Conservation (phyloP, 2,888 invertebrate genomes). For the Agriopis marginaria region DNA sequence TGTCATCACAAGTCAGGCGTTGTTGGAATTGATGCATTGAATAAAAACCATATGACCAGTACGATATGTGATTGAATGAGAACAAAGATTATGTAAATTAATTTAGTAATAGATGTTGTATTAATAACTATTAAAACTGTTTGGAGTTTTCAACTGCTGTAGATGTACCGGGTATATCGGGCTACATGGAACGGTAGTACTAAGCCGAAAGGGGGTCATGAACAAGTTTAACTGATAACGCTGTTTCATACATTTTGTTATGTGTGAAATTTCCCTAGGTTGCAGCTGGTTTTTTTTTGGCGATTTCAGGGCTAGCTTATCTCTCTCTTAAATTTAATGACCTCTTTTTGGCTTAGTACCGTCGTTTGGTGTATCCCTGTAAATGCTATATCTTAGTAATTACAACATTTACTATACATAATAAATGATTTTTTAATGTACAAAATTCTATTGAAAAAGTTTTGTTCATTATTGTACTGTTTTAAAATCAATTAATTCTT, state of each 20-base stretch:
- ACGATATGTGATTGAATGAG: conserved; percentile 18
- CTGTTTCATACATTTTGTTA: too few species aligned
- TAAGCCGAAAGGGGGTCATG: too few species aligned
- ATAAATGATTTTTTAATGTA: neutral
- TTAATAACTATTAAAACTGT: conserved; percentile 31
- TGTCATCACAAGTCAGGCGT: too few species aligned
- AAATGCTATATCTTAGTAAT: neutral
- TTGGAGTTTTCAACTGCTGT: conserved; percentile 1
- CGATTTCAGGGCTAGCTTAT: too few species aligned
- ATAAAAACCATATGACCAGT: conserved; percentile 5
- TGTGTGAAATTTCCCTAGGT: too few species aligned
- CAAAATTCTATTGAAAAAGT: too few species aligned
- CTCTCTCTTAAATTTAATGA: too few species aligned
- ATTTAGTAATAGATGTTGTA: conserved; percentile 30
- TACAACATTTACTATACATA: neutral
- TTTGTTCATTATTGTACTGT: neutral
- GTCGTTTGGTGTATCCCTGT: neutral
- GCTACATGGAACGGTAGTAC: too few species aligned
- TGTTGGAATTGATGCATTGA: neutral
- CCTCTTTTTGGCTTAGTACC: too few species aligned
- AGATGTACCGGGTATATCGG: neutral
- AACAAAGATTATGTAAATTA: conserved; percentile 48
- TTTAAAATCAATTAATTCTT: neutral
- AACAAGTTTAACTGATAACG: too few species aligned
- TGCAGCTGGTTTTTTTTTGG: too few species aligned